A percentile compares a stretch with the other conserved stretches of the same genome.
Evolutionary conservation across 1,140 invertebrate genomes (phyloP).

Genomic region (Cephus cinctus): DNA sequence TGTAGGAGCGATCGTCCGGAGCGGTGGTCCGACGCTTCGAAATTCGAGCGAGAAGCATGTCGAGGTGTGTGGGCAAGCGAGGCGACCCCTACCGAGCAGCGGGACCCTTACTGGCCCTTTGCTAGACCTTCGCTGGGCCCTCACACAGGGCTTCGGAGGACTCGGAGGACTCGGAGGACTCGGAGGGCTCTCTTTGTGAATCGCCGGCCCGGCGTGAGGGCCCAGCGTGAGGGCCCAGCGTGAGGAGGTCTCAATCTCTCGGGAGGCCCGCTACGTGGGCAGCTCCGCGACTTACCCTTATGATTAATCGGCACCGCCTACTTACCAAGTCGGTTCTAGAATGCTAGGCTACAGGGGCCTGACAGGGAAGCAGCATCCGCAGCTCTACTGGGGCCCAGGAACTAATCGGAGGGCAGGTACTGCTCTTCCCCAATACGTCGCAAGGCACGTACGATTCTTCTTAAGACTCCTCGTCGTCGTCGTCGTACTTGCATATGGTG

Average conservation of each 20-base stretch:
- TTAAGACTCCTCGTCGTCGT: too few relatives aligned
- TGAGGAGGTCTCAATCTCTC: constrained; percentile 19
- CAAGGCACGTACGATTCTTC: not conserved
- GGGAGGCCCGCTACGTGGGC: constrained; percentile 18
- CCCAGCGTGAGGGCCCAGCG: constrained; percentile 5
- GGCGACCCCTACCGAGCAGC: constrained; percentile 15
- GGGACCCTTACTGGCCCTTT: not conserved
- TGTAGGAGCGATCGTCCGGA: too few relatives aligned
- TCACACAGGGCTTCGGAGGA: constrained; percentile 9
- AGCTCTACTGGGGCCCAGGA: not conserved
- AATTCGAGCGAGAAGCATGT: too few relatives aligned
- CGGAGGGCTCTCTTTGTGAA: too few relatives aligned
- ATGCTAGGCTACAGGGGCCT: constrained; percentile 30
- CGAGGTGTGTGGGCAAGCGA: constrained; percentile 19
- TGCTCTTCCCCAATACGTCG: not conserved
- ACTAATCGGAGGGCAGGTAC: not conserved
- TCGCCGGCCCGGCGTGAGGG: constrained; percentile 8
- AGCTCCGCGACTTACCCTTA: constrained; percentile 25
- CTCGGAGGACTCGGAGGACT: constrained; percentile 7
- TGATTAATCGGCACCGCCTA: constrained; percentile 45
- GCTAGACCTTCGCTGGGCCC: too few relatives aligned
- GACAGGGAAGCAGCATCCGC: constrained; percentile 9
- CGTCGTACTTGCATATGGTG: too few relatives aligned
- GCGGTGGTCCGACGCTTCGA: too few relatives aligned
- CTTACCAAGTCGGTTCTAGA: constrained; percentile 43